Conservation (phyloP, 2,113 vertebrate species). For the Oryctolagus cuniculus region DNA sequence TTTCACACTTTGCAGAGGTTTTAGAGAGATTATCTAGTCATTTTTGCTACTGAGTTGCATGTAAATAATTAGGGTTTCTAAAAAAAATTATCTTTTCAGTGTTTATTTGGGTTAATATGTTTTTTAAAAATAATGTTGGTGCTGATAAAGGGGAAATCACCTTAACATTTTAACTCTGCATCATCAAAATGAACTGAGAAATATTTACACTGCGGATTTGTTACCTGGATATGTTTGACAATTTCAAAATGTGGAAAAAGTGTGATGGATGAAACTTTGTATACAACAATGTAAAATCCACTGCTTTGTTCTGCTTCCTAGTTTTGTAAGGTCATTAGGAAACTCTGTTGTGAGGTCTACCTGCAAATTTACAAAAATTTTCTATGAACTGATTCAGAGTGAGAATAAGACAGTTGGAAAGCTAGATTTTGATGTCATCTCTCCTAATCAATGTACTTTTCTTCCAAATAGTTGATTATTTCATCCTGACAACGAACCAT, state of each 20-base stretch:
- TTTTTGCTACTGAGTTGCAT: not conserved
- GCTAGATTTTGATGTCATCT: constrained; percentile 44
- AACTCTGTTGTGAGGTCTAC: not conserved
- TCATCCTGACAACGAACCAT: not conserved
- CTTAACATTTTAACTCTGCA: constrained; percentile 10
- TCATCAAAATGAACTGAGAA: constrained; percentile 46
- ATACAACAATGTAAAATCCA: not conserved
- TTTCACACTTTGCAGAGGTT: not conserved
- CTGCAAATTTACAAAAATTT: constrained; percentile 32
- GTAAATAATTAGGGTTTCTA: not conserved
- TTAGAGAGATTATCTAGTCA: not conserved
- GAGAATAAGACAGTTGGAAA: constrained; percentile 10
- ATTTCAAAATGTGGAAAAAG: not conserved
- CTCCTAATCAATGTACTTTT: constrained; percentile 53
- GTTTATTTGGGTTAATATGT: not conserved
- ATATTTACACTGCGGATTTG: not conserved
- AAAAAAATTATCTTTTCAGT: not conserved
- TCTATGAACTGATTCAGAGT: not conserved
- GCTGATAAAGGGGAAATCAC: not conserved
- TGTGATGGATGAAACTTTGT: not conserved
- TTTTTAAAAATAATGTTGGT: not conserved
- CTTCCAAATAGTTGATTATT: constrained; percentile 57
- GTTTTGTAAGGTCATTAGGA: constrained; percentile 50
- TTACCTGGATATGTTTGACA: not conserved
- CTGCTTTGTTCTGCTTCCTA: not conserved